Evolutionary conservation across 1,140 invertebrate species (phyloP).

Genomic region (Vanessa atalanta): DNA sequence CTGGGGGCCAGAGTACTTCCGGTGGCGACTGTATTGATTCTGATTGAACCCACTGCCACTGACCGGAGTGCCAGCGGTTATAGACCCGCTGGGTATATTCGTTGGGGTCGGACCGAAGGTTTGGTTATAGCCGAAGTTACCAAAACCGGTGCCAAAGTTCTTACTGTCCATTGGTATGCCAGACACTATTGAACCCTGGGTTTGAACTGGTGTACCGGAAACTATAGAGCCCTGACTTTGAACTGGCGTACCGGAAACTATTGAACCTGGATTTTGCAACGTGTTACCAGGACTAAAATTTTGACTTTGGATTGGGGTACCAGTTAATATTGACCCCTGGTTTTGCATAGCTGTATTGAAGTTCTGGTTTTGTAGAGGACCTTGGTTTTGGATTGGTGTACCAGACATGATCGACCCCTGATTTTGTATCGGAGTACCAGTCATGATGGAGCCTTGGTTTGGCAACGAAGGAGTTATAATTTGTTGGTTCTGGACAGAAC

Average conservation of each 20-base stretch:
- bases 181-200: conserved; percentile 43
- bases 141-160: conserved; percentile 37
- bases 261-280: conserved; percentile 31
- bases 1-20: conserved; percentile 77
- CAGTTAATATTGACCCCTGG: conserved; percentile 37
- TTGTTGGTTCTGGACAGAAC: neutral
- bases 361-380: conserved; percentile 12
- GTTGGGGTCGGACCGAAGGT: conserved; percentile 16
- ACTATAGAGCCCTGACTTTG: conserved; percentile 45
- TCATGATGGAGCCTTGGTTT: conserved; percentile 28
- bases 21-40: conserved; percentile 57
- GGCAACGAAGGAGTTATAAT: conserved; percentile 6
- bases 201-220: conserved; percentile 35
- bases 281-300: neutral
- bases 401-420: conserved; percentile 28
- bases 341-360: neutral
- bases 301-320: conserved; percentile 25
- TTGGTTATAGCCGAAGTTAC: conserved; percentile 22
- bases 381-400: conserved; percentile 29
- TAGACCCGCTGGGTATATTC: conserved; percentile 48
- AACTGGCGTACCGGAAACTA: conserved; percentile 31
- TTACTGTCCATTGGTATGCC: conserved; percentile 31
- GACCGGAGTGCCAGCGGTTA: conserved; percentile 57
- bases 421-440: conserved; percentile 22
- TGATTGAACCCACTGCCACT: conserved; percentile 33